Conservation (phyloP, 2,797 vertebrate species). For the Falco rusticolus region DNA sequence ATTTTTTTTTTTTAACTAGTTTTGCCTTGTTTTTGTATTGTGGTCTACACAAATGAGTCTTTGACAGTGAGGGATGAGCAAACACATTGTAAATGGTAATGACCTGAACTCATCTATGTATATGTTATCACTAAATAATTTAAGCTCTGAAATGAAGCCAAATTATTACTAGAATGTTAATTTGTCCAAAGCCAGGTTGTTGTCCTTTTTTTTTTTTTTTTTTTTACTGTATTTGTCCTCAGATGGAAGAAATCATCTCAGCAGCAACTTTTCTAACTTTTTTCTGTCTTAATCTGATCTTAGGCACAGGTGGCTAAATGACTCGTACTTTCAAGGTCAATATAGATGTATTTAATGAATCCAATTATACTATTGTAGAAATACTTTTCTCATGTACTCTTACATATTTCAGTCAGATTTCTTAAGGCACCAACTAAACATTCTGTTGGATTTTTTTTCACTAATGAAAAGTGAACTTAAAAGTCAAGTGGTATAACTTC, state of each 20-base stretch:
- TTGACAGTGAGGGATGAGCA: neutral
- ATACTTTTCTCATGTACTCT: neutral
- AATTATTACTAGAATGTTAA: neutral
- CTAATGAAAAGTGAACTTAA: neutral
- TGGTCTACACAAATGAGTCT: neutral
- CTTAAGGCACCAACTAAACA: neutral
- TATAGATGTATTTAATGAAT: neutral
- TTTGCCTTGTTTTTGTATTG: neutral
- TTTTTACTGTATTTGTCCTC: neutral
- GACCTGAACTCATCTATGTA: neutral
- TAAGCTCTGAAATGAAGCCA: neutral
- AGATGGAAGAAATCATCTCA: neutral
- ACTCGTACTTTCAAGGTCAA: neutral
- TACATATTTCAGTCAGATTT: neutral
- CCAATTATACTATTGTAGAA: neutral
- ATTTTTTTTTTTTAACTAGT: neutral
- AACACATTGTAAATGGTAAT: neutral
- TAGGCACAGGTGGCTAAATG: neutral
- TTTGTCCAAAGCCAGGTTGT: neutral
- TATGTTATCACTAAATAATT: neutral
- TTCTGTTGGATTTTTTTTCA: neutral
- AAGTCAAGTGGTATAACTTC: neutral
- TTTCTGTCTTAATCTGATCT: neutral
- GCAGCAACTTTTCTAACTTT: neutral
- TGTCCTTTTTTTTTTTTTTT: neutral